phyloP scores from a whole-genome alignment of 2,113 vertebrate genomes.

The Hippocampus comes region DNA sequence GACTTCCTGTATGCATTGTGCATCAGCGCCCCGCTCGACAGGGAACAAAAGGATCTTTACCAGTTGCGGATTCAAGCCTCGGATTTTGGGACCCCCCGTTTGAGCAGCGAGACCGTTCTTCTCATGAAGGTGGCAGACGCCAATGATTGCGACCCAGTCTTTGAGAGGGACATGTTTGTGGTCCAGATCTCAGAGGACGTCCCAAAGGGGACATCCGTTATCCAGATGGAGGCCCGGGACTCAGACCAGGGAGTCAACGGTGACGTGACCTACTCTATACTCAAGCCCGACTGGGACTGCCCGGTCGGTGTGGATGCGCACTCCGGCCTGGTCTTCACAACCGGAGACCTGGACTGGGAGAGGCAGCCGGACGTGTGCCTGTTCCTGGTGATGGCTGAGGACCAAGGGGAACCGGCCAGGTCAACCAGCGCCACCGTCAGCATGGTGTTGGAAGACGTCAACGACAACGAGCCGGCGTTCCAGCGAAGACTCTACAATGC shows the following conservation, averaged over 20 bases:
- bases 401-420: conserved; percentile 75
- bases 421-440: conserved; percentile 78
- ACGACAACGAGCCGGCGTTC: conserved; percentile 88
- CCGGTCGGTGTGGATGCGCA: conserved; percentile 71
- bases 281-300: conserved; percentile 46
- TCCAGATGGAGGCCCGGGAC: conserved; percentile 76
- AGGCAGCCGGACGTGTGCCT: conserved; percentile 61
- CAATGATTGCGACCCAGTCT: conserved; percentile 82
- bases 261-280: conserved; percentile 72
- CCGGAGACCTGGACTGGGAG: conserved; percentile 77
- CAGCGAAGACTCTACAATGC: conserved; percentile 78
- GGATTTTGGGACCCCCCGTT: conserved; percentile 76
- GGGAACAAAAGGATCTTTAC: conserved; percentile 78
- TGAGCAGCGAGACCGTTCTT: conserved; percentile 70
- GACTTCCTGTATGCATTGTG: conserved; percentile 79
- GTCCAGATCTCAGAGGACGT: conserved; percentile 77
- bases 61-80: conserved; percentile 76
- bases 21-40: conserved; percentile 76
- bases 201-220: conserved; percentile 71
- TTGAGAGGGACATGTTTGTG: conserved; percentile 69
- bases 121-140: conserved; percentile 75
- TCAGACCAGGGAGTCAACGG: conserved; percentile 78
- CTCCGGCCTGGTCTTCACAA: conserved; percentile 76
- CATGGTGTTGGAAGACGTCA: conserved; percentile 79
- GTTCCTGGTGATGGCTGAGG: conserved; percentile 78